These are phyloP conservation scores for Elysia chlorotica DNA, from an alignment of 1,140 invertebrate genomes.

Conservation along the genomic window DNA sequence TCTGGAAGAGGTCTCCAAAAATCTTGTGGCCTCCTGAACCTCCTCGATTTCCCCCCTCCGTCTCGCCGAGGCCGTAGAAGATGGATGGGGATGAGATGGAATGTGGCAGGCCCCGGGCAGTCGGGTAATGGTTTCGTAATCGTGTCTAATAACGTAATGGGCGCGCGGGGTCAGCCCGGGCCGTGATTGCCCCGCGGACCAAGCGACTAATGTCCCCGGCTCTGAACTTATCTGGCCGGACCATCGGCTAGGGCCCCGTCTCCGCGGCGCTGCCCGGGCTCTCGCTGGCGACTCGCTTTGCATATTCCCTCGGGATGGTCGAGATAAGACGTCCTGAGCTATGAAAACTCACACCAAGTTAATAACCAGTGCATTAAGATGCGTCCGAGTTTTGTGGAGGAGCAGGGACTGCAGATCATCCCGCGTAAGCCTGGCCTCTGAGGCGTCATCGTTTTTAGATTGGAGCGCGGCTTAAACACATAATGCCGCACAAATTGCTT, in stretches of 20 bases:
- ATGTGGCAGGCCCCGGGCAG: too few relatives aligned
- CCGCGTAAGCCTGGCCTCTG: conserved; percentile 4
- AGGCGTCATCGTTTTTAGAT: conserved; percentile 22
- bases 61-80: too few relatives aligned
- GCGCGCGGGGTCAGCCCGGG: not conserved
- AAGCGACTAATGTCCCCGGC: not conserved
- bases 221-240: conserved; percentile 13
- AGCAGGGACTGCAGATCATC: conserved; percentile 25
- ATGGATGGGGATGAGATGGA: too few relatives aligned
- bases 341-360: conserved; percentile 38
- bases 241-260: conserved; percentile 10
- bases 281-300: conserved; percentile 18
- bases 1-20: too few relatives aligned
- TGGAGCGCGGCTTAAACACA: conserved; percentile 23
- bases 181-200: conserved; percentile 3
- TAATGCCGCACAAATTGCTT: conserved; percentile 41
- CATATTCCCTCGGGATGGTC: conserved; percentile 21
- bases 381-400: conserved; percentile 31
- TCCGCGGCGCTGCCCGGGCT: conserved; percentile 6
- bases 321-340: conserved; percentile 30
- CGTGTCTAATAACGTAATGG: conserved; percentile 21
- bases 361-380: conserved; percentile 42
- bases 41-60: too few relatives aligned
- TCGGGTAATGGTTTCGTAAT: conserved; percentile 10
- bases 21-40: too few relatives aligned